Base-by-base conservation (phyloP, 2,113 vertebrate species). In the Amia ocellicauda region DNA sequence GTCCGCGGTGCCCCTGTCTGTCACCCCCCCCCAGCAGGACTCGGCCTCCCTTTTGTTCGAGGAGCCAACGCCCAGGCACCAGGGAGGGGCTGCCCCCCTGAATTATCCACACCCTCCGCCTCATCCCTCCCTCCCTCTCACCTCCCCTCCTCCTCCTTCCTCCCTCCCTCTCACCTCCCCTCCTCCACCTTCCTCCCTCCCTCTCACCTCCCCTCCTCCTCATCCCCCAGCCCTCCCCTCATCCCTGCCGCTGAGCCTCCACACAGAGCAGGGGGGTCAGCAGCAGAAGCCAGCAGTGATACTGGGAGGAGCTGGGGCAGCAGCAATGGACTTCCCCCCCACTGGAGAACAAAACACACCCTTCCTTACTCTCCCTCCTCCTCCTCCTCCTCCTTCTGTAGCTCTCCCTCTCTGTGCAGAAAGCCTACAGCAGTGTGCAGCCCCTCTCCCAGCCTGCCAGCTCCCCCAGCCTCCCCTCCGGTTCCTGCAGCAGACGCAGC, bases 331-430 rank as follows among this genome's bases (percentile, higher is more conserved):
- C n/a, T n/a, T n/a, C n/a, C n/a, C n/a, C n/a, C n/a, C n/a, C n/a
- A n/a, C n/a, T n/a, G n/a, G n/a, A n/a, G n/a, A n/a, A n/a, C n/a
- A n/a, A n/a, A n/a, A n/a, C n/a, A n/a, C n/a, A n/a, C 36, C 62
- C 85, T 36, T 68, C 83, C 80, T 86, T 2, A 71, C 76, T 62
- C 65, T 88, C 70, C 74, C 87, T 1, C 73, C 73, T 36, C 36
- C 85, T 22, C 85, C 81, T 69, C 75, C 85, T 36, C 78, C 85
- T 56, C 86, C 81, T 70, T 79, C 87, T 40, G 83, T 88, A 3
- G 64, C 80, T 20, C 31, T 36, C 31, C 5, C 5, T 11, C 31
- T 36, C 31, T 7, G 31, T 11, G 31, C 84, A 84, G 65, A 75
- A 82, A 8, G 14, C 75, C n/a, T n/a, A 51, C 69, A 78, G 13